Evolutionary conservation across 2,797 vertebrate species (phyloP), one percentile per base, ranked within the genome.

Genomic region (Manis pentadactyla): DNA sequence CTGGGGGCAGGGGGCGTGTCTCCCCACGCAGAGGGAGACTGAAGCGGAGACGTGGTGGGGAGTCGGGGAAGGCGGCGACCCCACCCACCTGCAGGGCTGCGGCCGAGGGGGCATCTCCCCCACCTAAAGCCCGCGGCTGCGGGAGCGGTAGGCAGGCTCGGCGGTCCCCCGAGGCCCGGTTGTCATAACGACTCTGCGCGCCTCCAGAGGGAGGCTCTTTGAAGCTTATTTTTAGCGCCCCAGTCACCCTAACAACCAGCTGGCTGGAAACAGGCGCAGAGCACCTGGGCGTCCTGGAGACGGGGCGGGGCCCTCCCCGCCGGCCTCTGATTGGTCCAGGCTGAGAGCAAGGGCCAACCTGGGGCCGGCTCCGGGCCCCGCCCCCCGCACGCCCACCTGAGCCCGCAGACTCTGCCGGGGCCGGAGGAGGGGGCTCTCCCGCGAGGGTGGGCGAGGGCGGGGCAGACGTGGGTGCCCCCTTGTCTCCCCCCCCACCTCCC

Each of bases 171-270:
- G 64, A 18, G 83, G 93, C 94, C 90, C 0, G 69, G 97, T 98
- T 98, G 98, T 97, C 98, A 98, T 98, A 97, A 97, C 98, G 98
- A 98, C 97, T 82, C 59, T 0, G 86, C 37, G 96, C 55, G 71
- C 87, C 78, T 71, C 29, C 0, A 37, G 91, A 89, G 89, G 79
- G 95, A 97, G 66, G 88, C 88, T 89, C 87, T 97, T 87, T 92
- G 93, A 96, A 93, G 90, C 25, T 96, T 98, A 98, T 98, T 98
- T 98, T 98, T 98, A 97, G 98, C 46, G 34, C 71, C 42, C 31
- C 0, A 42, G 98, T 98, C 83, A 91, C 94, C 97, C 64, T 98
- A 97, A 97, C 97, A 97, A 98, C 98, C 57, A 10, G 95, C 91
- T 73, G 92, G 81, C 71, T 95, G 68, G 92, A 81, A 97, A 95